phyloP scores from a whole-genome alignment of 2,797 vertebrate genomes.

The Gambelia wislizenii region DNA sequence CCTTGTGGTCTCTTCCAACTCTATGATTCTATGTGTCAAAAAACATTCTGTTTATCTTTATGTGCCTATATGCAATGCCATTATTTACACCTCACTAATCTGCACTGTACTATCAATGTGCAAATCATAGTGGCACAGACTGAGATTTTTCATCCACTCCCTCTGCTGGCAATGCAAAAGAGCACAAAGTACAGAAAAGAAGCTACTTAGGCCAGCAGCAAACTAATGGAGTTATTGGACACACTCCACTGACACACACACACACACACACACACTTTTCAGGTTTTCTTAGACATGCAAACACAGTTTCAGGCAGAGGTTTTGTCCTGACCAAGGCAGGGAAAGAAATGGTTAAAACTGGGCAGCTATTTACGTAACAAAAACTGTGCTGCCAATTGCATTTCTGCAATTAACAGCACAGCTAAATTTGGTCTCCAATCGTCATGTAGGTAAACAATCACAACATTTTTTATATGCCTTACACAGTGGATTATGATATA shows the following conservation, averaged over 20 bases:
- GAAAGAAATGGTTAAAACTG: background rate
- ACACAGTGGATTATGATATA: background rate
- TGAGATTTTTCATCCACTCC: constrained; percentile 50
- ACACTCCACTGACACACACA: too few species aligned
- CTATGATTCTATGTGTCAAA: too few species aligned
- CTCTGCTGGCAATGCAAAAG: constrained; percentile 67
- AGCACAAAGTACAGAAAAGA: background rate
- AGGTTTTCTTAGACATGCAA: background rate
- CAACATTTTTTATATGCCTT: background rate
- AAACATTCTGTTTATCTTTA: too few species aligned
- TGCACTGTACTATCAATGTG: background rate
- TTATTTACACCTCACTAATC: background rate
- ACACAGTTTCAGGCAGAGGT: background rate
- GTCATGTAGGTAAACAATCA: background rate
- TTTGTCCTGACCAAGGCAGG: background rate
- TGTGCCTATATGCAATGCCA: background rate
- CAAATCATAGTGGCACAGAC: background rate
- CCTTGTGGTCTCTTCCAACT: too few species aligned
- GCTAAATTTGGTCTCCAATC: background rate
- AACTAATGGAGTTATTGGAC: fast-evolving
- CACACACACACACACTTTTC: too few species aligned
- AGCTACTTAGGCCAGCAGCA: background rate
- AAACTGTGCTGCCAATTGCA: background rate
- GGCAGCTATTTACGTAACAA: background rate
- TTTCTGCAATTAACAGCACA: too few species aligned